Percentiles rank a stretch among this genome's conserved stretches.
These are phyloP conservation scores for Metacarcinus magister DNA, from an alignment of 2,888 invertebrate genomes.

Conservation along the genomic window DNA sequence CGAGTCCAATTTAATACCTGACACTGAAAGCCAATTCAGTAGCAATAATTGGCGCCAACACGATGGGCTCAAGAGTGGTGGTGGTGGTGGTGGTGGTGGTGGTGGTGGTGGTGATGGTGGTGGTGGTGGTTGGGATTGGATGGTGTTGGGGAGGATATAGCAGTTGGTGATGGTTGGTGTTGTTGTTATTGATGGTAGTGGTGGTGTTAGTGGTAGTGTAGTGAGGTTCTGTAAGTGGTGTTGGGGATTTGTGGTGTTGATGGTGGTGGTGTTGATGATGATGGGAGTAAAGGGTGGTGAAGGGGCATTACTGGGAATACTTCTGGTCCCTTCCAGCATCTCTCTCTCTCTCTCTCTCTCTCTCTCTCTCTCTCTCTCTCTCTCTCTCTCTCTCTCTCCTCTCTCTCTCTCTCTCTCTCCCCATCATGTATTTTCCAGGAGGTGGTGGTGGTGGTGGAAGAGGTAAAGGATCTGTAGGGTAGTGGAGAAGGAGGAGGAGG, in stretches of 20 bases:
- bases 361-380: too few species aligned
- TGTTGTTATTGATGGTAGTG: neutral
- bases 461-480: neutral
- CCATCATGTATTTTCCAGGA: neutral
- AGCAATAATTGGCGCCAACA: conserved; percentile 64
- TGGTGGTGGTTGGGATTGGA: neutral
- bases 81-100: neutral
- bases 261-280: neutral
- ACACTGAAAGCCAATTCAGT: conserved; percentile 66
- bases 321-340: too few species aligned
- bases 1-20: conserved; percentile 62
- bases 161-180: neutral
- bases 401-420: neutral
- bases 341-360: too few species aligned
- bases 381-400: too few species aligned
- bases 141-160: neutral
- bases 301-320: neutral
- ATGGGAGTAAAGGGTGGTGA: neutral
- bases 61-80: conserved; percentile 17
- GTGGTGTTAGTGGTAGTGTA: neutral
- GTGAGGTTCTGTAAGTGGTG: neutral
- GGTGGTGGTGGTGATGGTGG: conserved; percentile 1
- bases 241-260: neutral
- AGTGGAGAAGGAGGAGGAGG: neutral
- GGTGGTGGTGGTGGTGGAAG: neutral